Conservation (phyloP, 2,113 vertebrate species). For the Cebus imitator region DNA sequence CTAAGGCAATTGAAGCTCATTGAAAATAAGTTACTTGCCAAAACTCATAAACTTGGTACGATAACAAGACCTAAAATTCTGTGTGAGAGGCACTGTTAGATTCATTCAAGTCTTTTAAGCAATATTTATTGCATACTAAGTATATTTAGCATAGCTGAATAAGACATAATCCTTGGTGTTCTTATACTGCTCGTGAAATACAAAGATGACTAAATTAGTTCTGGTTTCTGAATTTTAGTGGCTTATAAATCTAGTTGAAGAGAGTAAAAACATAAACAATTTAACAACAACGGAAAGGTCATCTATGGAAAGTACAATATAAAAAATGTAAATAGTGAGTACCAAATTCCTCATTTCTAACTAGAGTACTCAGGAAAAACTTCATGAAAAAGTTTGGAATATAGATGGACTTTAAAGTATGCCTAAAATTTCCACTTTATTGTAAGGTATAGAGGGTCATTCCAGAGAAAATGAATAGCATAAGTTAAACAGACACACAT, state of each 20-base stretch:
- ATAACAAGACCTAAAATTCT: background rate
- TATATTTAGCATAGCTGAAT: background rate
- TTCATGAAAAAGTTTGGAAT: background rate
- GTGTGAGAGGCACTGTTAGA: background rate
- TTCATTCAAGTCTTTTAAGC: background rate
- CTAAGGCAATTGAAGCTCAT: background rate
- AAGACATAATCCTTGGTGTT: background rate
- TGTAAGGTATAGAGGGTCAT: background rate
- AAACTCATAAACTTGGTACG: background rate
- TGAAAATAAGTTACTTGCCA: background rate
- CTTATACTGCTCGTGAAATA: slow-evolving; percentile 2
- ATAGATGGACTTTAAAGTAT: background rate
- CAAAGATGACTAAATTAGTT: slow-evolving; percentile 3
- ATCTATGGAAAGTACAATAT: background rate
- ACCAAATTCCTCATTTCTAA: background rate
- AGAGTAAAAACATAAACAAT: background rate
- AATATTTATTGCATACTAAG: background rate
- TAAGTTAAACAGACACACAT: background rate
- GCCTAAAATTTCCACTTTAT: background rate
- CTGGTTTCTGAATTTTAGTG: slow-evolving; percentile 30
- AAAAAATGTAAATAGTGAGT: background rate
- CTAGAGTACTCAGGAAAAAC: background rate
- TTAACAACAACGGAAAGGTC: background rate
- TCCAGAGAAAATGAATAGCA: slow-evolving; percentile 3
- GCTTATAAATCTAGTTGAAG: background rate